Base-by-base conservation (phyloP, 2,113 vertebrate genomes). In the Ceratotherium simum region DNA sequence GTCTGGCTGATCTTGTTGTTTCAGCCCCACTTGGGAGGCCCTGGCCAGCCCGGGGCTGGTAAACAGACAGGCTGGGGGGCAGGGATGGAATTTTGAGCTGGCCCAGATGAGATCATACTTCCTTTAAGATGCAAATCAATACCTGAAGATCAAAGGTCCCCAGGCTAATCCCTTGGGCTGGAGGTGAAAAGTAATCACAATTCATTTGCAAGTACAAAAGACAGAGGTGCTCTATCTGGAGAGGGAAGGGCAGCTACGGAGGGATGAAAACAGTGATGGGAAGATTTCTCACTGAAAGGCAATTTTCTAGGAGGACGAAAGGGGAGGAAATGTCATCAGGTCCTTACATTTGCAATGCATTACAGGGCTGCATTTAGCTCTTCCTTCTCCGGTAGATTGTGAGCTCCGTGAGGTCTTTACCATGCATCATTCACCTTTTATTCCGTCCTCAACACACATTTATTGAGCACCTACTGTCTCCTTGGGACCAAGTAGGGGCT, bases 51-150 rank as follows among this genome's bases (percentile, higher is more conserved):
- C 54, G 69, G 90, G 97, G 97, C 98, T 97, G 97, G 98, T 98
- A 98, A 99, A 98, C 98, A 98, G 98, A 97, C 90, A 97, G 98
- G 95, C 93, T 98, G 98, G 98, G 97, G 97, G 98, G 97, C 97
- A 98, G 98, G 98, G 97, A 94, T 98, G 98, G 98, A 98, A 99
- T 98, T 98, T 98, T 98, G 98, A 99, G 98, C 98, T 98, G 98
- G 97, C 95, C 98, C 98, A 98, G 98, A 99, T 98, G 98, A 99
- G 98, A 96, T 99, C 98, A 99, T 98, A 98, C 98, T 98, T 99
- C 98, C 98, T 99, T 99, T 99, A 98, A 99, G 98, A 99, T 99
- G 99, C 99, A 99, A 99, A 99, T 99, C 97, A 98, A 98, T 98
- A 98, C 98, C 98, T 98, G 97, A 98, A 98, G 98, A 99, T 99